phyloP scores from a whole-genome alignment of 2,888 invertebrate genomes.

The Eupithecia subumbrata region DNA sequence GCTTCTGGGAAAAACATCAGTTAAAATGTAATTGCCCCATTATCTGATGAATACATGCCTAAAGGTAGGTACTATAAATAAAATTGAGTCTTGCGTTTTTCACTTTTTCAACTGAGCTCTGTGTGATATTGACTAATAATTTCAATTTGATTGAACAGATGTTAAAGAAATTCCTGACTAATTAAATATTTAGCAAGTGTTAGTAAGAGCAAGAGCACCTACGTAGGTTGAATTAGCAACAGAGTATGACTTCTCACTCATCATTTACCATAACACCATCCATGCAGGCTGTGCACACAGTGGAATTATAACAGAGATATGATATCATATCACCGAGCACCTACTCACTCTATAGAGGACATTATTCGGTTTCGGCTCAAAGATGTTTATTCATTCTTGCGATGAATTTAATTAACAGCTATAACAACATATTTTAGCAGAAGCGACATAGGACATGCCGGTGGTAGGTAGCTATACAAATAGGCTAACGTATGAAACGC shows the following conservation, averaged over 20 bases:
- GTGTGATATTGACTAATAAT: constrained; percentile 1
- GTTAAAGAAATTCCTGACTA: constrained; percentile 7
- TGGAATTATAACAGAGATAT: constrained; percentile 48
- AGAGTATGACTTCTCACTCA: constrained; percentile 6
- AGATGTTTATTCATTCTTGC: background rate
- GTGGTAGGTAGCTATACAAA: background rate
- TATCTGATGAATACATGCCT: background rate
- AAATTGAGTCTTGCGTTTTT: background rate
- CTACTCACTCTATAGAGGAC: background rate
- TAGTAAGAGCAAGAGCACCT: background rate
- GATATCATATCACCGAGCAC: constrained; percentile 36
- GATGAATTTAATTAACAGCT: background rate
- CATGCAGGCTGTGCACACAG: constrained; percentile 15
- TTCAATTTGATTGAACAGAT: constrained; percentile 6
- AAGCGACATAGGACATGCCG: background rate
- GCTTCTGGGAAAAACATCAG: background rate
- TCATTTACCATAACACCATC: background rate
- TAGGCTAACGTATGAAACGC: background rate
- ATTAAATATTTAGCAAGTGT: constrained; percentile 10
- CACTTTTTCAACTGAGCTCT: background rate
- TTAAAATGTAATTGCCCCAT: background rate
- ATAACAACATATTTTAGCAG: background rate
- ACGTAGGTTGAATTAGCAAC: constrained; percentile 17
- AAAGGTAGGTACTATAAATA: background rate
- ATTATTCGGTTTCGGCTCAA: background rate